Conservation (phyloP, 2,113 vertebrate genomes). For the Phocoena sinus region DNA sequence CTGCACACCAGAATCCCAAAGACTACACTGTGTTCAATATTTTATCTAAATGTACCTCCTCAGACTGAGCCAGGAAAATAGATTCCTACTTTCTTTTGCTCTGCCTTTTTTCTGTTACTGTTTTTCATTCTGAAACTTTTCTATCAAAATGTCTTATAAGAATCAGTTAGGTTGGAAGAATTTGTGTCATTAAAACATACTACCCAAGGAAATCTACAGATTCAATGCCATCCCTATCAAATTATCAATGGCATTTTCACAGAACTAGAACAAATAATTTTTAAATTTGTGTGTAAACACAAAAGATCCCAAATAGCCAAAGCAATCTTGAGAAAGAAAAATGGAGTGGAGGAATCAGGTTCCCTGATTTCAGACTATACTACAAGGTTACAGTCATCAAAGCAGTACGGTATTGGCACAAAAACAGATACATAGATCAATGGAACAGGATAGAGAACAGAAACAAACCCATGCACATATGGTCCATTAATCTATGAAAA, state of each 20-base stretch:
- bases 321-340: background rate
- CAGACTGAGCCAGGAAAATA: background rate
- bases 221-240: background rate
- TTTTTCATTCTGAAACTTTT: background rate
- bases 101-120: too few species aligned
- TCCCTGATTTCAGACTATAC: background rate
- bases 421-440: background rate
- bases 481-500: background rate
- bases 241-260: background rate
- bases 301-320: background rate
- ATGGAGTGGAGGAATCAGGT: background rate
- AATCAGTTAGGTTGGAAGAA: background rate
- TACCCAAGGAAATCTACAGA: background rate
- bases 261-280: background rate
- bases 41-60: background rate
- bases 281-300: background rate
- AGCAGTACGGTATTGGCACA: background rate
- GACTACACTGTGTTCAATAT: too few species aligned
- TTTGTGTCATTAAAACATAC: background rate
- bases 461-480: background rate
- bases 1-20: background rate
- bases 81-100: background rate
- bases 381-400: background rate
- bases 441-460: background rate
- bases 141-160: background rate